A percentile compares a stretch with the other conserved stretches of the same genome.
Evolutionary conservation across 2,113 vertebrate species (phyloP).

Genomic region (Psilopsiagon aymara): DNA sequence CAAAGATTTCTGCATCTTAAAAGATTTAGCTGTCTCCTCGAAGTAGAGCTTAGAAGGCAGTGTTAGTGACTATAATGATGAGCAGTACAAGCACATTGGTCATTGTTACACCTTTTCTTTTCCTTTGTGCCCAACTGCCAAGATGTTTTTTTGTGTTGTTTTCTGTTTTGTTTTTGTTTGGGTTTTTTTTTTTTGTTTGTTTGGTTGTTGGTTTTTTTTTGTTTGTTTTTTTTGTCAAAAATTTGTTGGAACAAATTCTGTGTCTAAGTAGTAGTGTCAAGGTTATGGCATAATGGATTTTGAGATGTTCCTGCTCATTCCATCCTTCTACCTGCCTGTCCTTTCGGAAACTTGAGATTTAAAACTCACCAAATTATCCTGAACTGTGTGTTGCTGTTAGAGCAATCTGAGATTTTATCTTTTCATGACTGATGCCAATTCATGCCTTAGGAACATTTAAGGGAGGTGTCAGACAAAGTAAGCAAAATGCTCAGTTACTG

Average conservation of each 20-base stretch:
- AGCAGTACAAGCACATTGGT: background rate
- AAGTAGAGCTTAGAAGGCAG: background rate
- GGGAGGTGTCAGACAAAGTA: background rate
- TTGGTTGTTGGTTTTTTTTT: too few species aligned
- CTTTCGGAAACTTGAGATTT: background rate
- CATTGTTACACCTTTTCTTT: accelerated
- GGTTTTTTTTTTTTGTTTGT: too few species aligned
- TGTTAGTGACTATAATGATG: background rate
- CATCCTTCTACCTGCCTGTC: background rate
- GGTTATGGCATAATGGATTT: background rate
- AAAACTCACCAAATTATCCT: background rate
- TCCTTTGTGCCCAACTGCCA: background rate
- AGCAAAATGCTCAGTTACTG: background rate
- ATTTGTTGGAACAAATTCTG: background rate
- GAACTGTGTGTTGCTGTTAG: background rate
- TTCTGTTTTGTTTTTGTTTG: too few species aligned
- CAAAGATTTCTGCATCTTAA: background rate
- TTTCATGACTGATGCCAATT: background rate
- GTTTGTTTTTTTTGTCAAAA: background rate
- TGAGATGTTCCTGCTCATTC: background rate
- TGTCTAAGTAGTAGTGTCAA: background rate
- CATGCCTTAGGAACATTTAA: background rate
- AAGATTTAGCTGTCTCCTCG: background rate
- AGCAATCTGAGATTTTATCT: background rate
- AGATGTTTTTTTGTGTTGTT: too few species aligned